Base-by-base conservation (phyloP, 2,113 vertebrate genomes). In the Sigmodon hispidus region DNA sequence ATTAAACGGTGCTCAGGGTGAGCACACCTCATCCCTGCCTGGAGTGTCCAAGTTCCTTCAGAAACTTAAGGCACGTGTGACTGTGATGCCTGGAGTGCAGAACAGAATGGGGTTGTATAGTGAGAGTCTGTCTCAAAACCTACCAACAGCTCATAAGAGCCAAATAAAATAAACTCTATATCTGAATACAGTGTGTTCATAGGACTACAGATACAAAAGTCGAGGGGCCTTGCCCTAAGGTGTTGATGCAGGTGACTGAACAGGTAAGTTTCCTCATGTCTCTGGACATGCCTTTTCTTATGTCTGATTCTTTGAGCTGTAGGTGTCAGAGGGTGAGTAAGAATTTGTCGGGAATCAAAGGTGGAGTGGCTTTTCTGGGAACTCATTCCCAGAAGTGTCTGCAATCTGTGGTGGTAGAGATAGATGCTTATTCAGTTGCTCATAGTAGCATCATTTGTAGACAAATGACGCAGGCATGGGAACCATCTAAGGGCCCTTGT, bases 291-390 rank as follows among this genome's bases (percentile, higher is more conserved):
- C 48, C 76, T 76, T 43, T 87, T 72, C 94, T 63, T 16, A 81
- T 21, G 40, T 31, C 91, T 90, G 94, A 7, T 16, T 92, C 40
- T 57, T n/a, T 22, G 87, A 80, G 72, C 43, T 0, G 1, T 80
- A 72, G 72, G 26, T 89, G 95, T 93, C 43, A 70, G 77, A 40
- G 81, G 34, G 29, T 96, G 95, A 96, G 84, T 96, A 96, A 97
- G 87, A 89, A 2, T 92, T 92, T 96, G 50, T 70, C 91, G 67
- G 91, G 90, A 96, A 96, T 52, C 31, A 88, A 87, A 92, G 81
- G 80, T 50, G 70, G 72, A 57, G 84, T 19, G 5, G 36, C 1
- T 10, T 12, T 97, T 95, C 92, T 95, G 79, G 90, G 94, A 94
- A 97, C 55, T 43, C 48, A 48, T 63, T 45, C 81, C 90, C 21